Conservation (phyloP, 2,113 vertebrate species). For the Rafetus swinhoei region DNA sequence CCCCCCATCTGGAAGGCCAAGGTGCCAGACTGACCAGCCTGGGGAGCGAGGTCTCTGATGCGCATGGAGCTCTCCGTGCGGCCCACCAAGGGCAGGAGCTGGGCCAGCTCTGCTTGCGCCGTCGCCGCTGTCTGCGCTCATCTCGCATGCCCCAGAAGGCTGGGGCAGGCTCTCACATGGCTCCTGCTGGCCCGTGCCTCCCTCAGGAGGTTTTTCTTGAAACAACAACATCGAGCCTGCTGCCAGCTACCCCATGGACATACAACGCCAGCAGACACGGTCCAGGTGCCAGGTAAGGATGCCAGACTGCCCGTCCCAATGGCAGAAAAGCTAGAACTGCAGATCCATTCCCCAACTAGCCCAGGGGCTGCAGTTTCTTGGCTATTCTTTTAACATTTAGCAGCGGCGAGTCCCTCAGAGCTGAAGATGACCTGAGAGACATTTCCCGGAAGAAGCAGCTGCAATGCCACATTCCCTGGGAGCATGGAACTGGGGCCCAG, state of each 20-base stretch:
- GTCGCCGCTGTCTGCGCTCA: rapidly evolving
- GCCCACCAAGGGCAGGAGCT: background rate
- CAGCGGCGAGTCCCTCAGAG: rapidly evolving
- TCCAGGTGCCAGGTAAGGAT: rapidly evolving
- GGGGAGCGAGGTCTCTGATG: background rate
- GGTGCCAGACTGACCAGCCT: background rate
- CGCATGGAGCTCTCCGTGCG: background rate
- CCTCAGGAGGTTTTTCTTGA: rapidly evolving
- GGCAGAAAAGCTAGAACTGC: background rate
- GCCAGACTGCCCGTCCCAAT: background rate
- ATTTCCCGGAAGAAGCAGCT: rapidly evolving
- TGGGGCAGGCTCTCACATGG: rapidly evolving
- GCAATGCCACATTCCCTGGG: background rate
- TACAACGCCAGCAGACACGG: rapidly evolving
- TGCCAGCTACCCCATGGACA: rapidly evolving
- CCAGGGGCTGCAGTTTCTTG: conserved; percentile 26
- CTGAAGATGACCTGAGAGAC: background rate
- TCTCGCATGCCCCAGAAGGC: rapidly evolving
- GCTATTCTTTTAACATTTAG: background rate
- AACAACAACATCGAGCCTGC: rapidly evolving
- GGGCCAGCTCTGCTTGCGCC: background rate
- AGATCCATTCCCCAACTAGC: background rate
- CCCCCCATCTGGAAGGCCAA: background rate
- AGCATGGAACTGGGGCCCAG: rapidly evolving
- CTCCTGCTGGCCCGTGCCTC: background rate